These are phyloP conservation scores for Conus canariensis DNA, from an alignment of 2,888 invertebrate genomes.

Conservation along the genomic window DNA sequence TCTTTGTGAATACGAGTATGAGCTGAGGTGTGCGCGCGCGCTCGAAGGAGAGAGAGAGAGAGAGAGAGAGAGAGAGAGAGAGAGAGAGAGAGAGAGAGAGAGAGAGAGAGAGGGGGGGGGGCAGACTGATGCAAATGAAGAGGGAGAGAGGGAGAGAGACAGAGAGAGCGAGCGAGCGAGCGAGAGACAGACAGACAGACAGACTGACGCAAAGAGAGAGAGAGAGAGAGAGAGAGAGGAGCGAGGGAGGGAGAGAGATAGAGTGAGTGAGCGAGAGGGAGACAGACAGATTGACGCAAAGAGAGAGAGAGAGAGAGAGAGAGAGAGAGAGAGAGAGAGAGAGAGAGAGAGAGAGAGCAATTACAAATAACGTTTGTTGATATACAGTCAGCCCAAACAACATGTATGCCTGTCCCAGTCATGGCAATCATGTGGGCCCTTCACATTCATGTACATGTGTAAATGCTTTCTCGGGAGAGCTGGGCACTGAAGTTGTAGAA, in stretches of 20 bases:
- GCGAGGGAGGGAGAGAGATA: conserved; percentile 1
- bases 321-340: background rate
- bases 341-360: background rate
- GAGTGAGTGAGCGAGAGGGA: background rate
- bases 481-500: no score
- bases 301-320: conserved; percentile 27
- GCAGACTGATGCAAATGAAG: background rate
- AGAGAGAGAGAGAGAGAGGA: conserved; percentile 32
- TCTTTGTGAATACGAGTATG: no score
- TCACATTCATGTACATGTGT: no score
- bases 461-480: no score
- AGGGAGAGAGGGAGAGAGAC: background rate
- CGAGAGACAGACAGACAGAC: conserved; percentile 24
- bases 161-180: background rate
- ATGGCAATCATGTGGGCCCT: no score
- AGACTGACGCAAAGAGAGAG: conserved; percentile 36
- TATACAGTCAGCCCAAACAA: no score
- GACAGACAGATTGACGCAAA: background rate
- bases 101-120: conserved; percentile 20
- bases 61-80: conserved; percentile 37
- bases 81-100: conserved; percentile 37
- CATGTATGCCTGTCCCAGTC: no score
- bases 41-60: conserved; percentile 30
- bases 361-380: no score
- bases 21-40: background rate